Percentiles rank a stretch among this genome's conserved stretches.
phyloP scores from a whole-genome alignment of 1,140 invertebrate species.

The Leguminivora glycinivorella region DNA sequence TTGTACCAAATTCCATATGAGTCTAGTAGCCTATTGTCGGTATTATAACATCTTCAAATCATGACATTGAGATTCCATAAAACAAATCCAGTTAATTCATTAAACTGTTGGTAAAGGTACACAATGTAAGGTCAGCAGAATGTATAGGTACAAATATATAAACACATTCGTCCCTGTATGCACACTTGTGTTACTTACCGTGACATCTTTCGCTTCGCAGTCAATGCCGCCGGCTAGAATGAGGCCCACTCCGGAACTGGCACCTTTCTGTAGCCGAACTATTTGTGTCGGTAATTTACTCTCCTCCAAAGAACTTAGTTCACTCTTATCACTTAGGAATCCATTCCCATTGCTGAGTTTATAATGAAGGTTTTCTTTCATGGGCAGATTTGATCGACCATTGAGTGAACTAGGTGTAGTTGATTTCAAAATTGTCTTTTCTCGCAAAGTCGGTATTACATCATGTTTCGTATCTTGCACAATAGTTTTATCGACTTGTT shows the following conservation, averaged over 20 bases:
- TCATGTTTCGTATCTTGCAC: slow-evolving; percentile 27
- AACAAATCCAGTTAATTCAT: no score
- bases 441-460: slow-evolving; percentile 34
- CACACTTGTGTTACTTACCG: slow-evolving; percentile 79
- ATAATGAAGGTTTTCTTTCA: slow-evolving; percentile 36
- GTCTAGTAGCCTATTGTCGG: no score
- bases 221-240: slow-evolving; percentile 92
- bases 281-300: slow-evolving; percentile 47
- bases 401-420: neutral
- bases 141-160: neutral
- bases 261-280: slow-evolving; percentile 65
- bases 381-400: slow-evolving; percentile 28
- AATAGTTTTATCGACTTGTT: slow-evolving; percentile 29
- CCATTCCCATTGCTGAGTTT: slow-evolving; percentile 32
- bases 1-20: no score
- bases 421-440: neutral
- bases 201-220: slow-evolving; percentile 94
- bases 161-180: neutral
- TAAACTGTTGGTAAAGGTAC: neutral
- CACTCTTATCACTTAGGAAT: slow-evolving; percentile 37
- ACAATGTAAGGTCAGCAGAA: neutral
- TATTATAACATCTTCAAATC: no score
- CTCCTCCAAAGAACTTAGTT: slow-evolving; percentile 37
- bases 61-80: neutral
- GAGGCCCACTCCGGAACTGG: slow-evolving; percentile 89